These are phyloP conservation scores for Daubentonia madagascariensis DNA, from an alignment of 2,113 vertebrate species.

Conservation along the genomic window DNA sequence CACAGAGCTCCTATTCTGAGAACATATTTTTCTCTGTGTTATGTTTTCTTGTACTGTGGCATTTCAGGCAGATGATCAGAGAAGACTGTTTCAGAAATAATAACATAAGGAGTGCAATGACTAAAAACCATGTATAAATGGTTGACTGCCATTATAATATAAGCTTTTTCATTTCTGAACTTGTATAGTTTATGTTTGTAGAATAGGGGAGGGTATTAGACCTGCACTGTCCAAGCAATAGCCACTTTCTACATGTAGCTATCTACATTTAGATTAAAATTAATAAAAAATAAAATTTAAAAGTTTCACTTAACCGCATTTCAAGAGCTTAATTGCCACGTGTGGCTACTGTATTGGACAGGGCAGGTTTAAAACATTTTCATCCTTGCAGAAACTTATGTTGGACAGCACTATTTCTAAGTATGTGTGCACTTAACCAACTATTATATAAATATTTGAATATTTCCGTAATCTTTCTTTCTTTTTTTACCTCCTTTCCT, in stretches of 20 bases:
- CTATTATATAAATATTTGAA: constrained; percentile 3
- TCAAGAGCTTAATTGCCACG: background rate
- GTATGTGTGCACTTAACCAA: background rate
- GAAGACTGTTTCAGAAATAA: background rate
- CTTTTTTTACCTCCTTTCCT: background rate
- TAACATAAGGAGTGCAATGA: background rate
- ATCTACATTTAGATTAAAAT: background rate
- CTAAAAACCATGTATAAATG: background rate
- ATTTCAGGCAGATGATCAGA: background rate
- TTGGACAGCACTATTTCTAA: background rate
- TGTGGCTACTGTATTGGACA: background rate
- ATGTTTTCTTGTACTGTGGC: background rate
- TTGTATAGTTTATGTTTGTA: background rate
- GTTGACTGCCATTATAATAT: background rate
- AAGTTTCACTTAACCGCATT: background rate
- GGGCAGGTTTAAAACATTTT: background rate
- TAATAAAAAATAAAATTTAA: constrained; percentile 1
- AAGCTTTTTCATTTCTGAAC: background rate
- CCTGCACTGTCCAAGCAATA: background rate
- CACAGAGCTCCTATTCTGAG: background rate
- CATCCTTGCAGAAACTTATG: background rate
- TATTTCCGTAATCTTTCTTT: background rate
- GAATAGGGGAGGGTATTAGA: background rate
- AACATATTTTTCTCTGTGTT: background rate
- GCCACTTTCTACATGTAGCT: background rate